phyloP scores from a whole-genome alignment of 2,113 vertebrate genomes.

The Desmodus rotundus region DNA sequence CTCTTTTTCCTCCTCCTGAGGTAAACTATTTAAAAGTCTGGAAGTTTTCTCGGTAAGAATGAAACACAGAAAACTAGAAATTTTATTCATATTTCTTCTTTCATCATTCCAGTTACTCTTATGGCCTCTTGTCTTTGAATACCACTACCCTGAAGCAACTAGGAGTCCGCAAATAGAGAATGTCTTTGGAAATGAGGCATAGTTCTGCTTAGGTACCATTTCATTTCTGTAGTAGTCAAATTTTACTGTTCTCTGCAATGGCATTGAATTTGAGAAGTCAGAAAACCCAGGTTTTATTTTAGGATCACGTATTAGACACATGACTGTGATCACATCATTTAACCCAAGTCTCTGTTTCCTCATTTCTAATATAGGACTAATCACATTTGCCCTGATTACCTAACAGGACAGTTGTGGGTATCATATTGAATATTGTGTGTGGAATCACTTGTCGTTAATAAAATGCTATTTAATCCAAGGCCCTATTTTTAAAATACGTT shows the following conservation, averaged over 20 bases:
- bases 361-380: neutral
- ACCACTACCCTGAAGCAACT: neutral
- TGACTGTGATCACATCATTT: neutral
- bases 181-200: neutral
- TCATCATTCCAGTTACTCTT: neutral
- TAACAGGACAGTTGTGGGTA: neutral
- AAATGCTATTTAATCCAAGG: neutral
- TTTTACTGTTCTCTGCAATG: neutral
- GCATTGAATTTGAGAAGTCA: neutral
- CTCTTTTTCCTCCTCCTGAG: neutral
- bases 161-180: neutral
- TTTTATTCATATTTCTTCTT: neutral
- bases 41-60: neutral
- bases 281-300: neutral
- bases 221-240: neutral
- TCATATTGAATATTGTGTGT: neutral
- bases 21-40: neutral
- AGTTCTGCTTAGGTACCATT: neutral
- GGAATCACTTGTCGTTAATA: neutral
- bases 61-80: neutral
- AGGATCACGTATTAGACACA: neutral
- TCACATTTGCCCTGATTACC: neutral
- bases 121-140: neutral
- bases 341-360: neutral
- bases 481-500: neutral